Base-by-base conservation (phyloP, 2,888 invertebrate species). In the Cecidostiba fungosa region DNA sequence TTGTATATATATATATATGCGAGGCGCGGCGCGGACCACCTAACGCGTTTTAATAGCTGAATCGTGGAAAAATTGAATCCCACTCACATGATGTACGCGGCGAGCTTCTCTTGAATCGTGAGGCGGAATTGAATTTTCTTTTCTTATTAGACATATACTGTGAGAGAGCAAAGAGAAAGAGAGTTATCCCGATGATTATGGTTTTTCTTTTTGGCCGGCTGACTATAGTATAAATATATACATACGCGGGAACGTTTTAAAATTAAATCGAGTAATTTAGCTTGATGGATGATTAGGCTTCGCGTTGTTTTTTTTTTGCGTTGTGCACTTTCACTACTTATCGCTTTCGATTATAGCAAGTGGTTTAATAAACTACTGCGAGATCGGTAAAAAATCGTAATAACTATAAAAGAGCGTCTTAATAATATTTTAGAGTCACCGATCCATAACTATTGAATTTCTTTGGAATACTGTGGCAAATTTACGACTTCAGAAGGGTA, bases 1-100 rank as follows among this genome's bases (percentile, higher is more conserved):
- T 19, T 23, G 19, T 32, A 6, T 14, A 10, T n/a, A n/a, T n/a
- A n/a, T n/a, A n/a, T n/a, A 16, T 50, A 2, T 3, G 1, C 54
- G 4, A n/a, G 54, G 29, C 66, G 6, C 47, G n/a, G 32, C 26
- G n/a, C n/a, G n/a, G 62, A 73, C 66, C 66, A 76, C 73, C 69
- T 76, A 82, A 82, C 69, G 47, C 66, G 62, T 76, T 82, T 50
- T 82, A 76, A 76, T 73, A 43, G 73, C 26, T n/a, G 39, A 62
- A 62, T 16, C 23, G 36, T 14, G 39, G 39, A 77, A 39, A 39
- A 62, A 77, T 29, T 29, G 26, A 47, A 8, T 26, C 6, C 29
- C 10, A 26, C 12, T 5, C 14, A 5, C 39, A 5, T 36, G 6
- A 2, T 47, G 16, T 19, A 47, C 26, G 43, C 26, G 12, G 12